Conservation (phyloP, 2,888 invertebrate species). For the Empis livida region DNA sequence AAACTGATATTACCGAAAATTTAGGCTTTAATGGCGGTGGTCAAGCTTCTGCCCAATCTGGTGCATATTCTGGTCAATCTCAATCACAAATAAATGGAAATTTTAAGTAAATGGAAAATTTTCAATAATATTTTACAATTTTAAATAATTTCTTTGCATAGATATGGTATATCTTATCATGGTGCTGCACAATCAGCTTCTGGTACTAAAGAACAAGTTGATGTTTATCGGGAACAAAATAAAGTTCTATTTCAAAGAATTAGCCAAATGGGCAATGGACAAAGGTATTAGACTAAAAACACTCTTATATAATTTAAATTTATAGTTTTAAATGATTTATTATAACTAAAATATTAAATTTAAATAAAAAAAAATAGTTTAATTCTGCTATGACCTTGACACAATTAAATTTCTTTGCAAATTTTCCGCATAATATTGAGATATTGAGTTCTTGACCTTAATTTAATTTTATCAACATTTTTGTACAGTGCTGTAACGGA, state of each 20-base stretch:
- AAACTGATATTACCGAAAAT: conserved; percentile 25
- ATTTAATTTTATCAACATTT: not conserved
- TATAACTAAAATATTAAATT: not conserved
- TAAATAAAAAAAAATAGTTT: not conserved
- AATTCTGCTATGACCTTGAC: conserved; percentile 3
- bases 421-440: too few species aligned
- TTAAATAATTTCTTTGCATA: conserved; percentile 17
- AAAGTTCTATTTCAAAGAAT: conserved; percentile 54
- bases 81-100: conserved; percentile 74
- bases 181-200: conserved; percentile 76
- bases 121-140: not conserved
- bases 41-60: conserved; percentile 65
- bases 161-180: conserved; percentile 60
- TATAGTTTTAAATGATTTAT: not conserved
- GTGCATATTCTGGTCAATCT: conserved; percentile 60
- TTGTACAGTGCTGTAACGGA: conserved; percentile 22
- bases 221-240: conserved; percentile 50
- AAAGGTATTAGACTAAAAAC: conserved; percentile 22
- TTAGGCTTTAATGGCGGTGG: conserved; percentile 63
- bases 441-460: too few species aligned
- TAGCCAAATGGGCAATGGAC: conserved; percentile 35
- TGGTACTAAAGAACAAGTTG: conserved; percentile 46
- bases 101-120: conserved; percentile 35
- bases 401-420: not conserved
- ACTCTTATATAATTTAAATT: too few species aligned